These are phyloP conservation scores for Asarcornis scutulata DNA, from an alignment of 2,113 vertebrate species.

Conservation along the genomic window DNA sequence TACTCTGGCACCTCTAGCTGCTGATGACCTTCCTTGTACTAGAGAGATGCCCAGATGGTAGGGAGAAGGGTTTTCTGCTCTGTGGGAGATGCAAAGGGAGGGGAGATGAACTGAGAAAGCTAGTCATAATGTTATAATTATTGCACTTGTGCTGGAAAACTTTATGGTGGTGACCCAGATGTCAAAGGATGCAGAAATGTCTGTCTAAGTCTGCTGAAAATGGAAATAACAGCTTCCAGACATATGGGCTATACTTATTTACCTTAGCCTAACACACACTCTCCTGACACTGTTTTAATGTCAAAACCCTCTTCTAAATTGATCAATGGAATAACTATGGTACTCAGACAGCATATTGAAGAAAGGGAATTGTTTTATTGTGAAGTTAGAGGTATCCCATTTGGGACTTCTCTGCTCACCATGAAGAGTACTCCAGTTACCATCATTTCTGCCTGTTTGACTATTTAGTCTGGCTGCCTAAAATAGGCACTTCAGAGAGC, in stretches of 20 bases:
- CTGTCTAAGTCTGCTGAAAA: background rate
- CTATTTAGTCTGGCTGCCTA: background rate
- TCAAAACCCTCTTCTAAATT: background rate
- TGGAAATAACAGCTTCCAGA: constrained; percentile 4
- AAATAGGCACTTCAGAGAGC: background rate
- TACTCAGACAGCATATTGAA: background rate
- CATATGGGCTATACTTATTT: background rate
- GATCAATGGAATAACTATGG: background rate
- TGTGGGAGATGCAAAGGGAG: background rate
- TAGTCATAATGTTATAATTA: constrained; percentile 25
- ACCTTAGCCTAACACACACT: background rate
- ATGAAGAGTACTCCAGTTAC: background rate
- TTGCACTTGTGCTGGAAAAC: constrained; percentile 4
- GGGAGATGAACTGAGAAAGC: constrained; percentile 8
- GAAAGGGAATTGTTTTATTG: background rate
- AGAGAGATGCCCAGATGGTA: constrained; percentile 35
- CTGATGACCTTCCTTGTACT: constrained; percentile 44
- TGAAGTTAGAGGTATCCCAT: background rate
- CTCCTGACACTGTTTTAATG: background rate
- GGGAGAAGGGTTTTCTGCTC: constrained; percentile 22
- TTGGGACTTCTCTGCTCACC: background rate
- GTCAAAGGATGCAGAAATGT: background rate
- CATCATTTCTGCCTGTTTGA: background rate
- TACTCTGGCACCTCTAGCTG: constrained; percentile 23
- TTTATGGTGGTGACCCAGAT: background rate